A percentile compares a stretch with the other conserved stretches of the same genome.
Conservation (phyloP, 2,797 vertebrate species). For the Mastacembelus armatus region DNA sequence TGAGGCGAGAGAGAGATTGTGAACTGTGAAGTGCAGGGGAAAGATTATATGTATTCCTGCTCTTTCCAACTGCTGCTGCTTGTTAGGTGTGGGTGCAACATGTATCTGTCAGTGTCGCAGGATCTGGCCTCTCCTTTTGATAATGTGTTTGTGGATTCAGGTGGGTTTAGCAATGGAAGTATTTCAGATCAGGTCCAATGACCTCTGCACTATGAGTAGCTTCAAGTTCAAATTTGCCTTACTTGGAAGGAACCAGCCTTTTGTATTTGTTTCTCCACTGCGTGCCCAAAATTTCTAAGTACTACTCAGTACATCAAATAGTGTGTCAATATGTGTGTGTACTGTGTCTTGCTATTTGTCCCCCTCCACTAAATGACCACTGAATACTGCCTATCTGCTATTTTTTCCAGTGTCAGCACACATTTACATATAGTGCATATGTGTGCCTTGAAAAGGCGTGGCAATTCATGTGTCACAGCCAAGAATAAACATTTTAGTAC, state of each 20-base stretch:
- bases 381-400: not conserved
- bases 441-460: conserved; percentile 1
- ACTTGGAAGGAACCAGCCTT: not conserved
- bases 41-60: conserved; percentile 9
- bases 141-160: not conserved
- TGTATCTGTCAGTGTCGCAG: conserved; percentile 12
- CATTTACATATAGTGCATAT: not conserved
- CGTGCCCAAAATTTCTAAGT: conserved; percentile 1
- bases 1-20: conserved; percentile 22
- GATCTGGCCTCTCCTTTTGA: not conserved
- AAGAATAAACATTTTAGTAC: conserved; percentile 22
- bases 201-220: no score
- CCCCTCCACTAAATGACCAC: not conserved
- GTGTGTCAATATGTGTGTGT: not conserved
- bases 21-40: conserved; percentile 23
- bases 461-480: conserved; percentile 19
- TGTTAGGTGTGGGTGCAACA: conserved; percentile 20
- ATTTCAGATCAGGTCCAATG: conserved; percentile 1
- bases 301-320: not conserved
- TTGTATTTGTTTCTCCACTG: not conserved
- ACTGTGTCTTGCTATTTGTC: not conserved
- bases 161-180: not conserved
- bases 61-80: not conserved
- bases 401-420: not conserved
- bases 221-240: no score